Conservation (phyloP, 2,797 vertebrate genomes). For the Sebastes oblongus region DNA sequence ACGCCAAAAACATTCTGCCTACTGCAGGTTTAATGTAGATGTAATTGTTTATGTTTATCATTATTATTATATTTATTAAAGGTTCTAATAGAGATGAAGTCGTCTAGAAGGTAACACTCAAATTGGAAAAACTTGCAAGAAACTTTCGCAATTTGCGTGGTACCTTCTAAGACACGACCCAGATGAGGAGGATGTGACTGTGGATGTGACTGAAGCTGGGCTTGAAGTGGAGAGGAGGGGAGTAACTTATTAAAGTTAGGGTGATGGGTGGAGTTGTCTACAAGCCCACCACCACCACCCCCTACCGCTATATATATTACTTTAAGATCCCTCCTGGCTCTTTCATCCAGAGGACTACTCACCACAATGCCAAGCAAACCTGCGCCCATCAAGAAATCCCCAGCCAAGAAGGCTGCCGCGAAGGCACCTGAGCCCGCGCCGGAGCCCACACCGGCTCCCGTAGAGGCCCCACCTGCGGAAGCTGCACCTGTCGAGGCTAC, state of each 20-base stretch:
- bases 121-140: no score
- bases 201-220: slow-evolving; percentile 2
- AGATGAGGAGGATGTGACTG: no score
- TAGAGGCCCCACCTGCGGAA: slow-evolving; percentile 18
- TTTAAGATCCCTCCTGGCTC: not conserved
- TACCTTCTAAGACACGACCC: no score
- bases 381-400: slow-evolving; percentile 81
- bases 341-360: slow-evolving; percentile 45
- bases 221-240: not conserved
- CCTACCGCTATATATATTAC: slow-evolving; percentile 67
- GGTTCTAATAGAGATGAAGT: not conserved
- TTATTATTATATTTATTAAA: no score
- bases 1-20: no score
- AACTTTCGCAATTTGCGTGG: no score
- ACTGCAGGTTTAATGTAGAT: not conserved
- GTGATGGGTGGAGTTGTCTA: slow-evolving; percentile 73
- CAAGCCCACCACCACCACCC: slow-evolving; percentile 13
- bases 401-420: slow-evolving; percentile 67
- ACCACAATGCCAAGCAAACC: slow-evolving; percentile 83
- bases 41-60: not conserved
- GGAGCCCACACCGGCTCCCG: slow-evolving; percentile 15
- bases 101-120: no score
- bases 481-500: not conserved
- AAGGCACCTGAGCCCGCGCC: slow-evolving; percentile 62
- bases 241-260: slow-evolving; percentile 15